A percentile compares a stretch with the other conserved stretches of the same genome.
Conservation (phyloP, 2,888 invertebrate genomes). For the Mythimna lalbum region DNA sequence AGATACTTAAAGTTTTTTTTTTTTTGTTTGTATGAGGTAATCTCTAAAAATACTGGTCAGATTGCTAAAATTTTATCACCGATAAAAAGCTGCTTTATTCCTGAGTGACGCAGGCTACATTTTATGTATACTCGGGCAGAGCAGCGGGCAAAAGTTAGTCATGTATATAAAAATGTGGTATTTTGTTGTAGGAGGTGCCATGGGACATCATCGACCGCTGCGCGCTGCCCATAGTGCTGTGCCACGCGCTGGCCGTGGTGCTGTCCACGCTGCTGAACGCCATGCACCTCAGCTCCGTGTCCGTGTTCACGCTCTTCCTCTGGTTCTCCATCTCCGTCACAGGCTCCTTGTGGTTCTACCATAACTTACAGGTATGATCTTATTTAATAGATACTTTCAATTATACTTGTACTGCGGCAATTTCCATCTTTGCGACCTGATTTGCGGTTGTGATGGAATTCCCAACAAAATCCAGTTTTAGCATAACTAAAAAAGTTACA, state of each 20-base stretch:
- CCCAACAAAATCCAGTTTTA: not conserved
- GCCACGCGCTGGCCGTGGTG: conserved; percentile 95
- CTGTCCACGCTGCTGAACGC: conserved; percentile 93
- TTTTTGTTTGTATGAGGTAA: too few relatives aligned
- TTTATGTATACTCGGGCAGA: too few relatives aligned
- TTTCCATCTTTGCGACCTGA: not conserved
- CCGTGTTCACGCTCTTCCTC: conserved; percentile 94
- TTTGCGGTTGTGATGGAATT: not conserved
- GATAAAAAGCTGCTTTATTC: too few relatives aligned
- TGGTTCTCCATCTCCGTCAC: conserved; percentile 94
- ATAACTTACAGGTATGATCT: conserved; percentile 94
- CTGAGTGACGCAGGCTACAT: too few relatives aligned
- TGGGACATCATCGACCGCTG: conserved; percentile 94
- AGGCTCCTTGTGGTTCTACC: conserved; percentile 95
- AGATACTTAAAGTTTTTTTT: too few relatives aligned
- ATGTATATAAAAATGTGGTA: conserved; percentile 62
- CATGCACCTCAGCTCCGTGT: conserved; percentile 93
- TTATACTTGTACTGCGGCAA: not conserved
- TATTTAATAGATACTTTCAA: not conserved
- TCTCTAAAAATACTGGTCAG: too few relatives aligned
- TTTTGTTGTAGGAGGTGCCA: conserved; percentile 91
- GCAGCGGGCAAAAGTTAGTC: too few relatives aligned
- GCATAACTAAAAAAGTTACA: conserved; percentile 1
- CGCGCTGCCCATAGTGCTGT: conserved; percentile 94
- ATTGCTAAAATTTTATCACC: too few relatives aligned